Conservation (phyloP, 2,113 vertebrate genomes). For the Erythrolamprus reginae region DNA sequence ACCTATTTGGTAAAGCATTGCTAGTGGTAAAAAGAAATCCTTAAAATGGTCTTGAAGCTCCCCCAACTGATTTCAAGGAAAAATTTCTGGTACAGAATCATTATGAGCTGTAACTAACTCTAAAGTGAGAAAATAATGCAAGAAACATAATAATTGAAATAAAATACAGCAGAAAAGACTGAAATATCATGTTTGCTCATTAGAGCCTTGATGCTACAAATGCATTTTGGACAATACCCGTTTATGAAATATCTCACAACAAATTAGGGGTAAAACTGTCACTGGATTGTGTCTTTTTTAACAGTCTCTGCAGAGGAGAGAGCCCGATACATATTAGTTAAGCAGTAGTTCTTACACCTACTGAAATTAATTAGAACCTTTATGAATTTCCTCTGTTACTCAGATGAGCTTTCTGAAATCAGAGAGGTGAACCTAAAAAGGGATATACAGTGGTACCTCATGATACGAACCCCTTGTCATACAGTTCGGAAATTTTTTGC, state of each 20-base stretch:
- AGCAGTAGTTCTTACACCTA: neutral
- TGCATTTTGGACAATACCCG: neutral
- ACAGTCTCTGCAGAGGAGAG: neutral
- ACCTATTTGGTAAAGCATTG: conserved; percentile 59
- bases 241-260: neutral
- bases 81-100: neutral
- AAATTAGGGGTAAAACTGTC: neutral
- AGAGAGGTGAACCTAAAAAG: neutral
- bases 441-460: too few relatives aligned
- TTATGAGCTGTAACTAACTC: neutral
- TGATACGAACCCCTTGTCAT: too few relatives aligned
- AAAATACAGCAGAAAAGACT: neutral
- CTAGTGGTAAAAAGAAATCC: conserved; percentile 33
- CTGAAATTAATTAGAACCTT: neutral
- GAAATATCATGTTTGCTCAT: neutral
- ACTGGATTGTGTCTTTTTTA: neutral
- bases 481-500: too few relatives aligned
- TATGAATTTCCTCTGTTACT: neutral
- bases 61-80: conserved; percentile 55
- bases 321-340: neutral
- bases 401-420: neutral
- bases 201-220: neutral
- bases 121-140: conserved; percentile 18
- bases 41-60: conserved; percentile 64
- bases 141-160: conserved; percentile 14